Base-by-base conservation (phyloP, 2,888 invertebrate species). In the Sphaerophoria taeniata region DNA sequence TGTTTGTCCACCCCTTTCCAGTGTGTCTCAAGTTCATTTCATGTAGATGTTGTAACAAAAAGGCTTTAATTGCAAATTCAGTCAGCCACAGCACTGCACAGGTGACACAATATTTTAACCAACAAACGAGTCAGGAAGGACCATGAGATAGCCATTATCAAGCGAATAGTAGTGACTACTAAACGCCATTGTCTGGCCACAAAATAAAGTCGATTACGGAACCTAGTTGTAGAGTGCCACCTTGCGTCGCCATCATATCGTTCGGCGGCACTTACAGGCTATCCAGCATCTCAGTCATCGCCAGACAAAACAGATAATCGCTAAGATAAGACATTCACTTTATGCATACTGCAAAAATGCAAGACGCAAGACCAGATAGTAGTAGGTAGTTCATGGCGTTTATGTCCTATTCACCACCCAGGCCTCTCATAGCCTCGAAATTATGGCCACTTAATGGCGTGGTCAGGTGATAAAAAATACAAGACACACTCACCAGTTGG, bases 231-330 rank as follows among this genome's bases (percentile, higher is more conserved):
- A 9, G 11, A 43, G 11, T 43, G 39, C 24, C 24, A 24, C 24
- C 24, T 24, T 24, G 24, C 24, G 24, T 24, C 24, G 24, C 24
- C 24, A 24, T 24, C 24, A 2, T n/a, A n/a, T n/a, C n/a, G 36
- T 11, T 67, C 45, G 65, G 67, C 24, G 36, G 31, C 60, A 65
- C 43, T 33, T 36, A 33, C 43, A 31, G 24, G 51, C 56, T 76
- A 72, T 75, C 71, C 80, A 65, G 58, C 70, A 81, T 56, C 85
- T 80, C 84, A 73, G 85, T 85, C 81, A 81, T 77, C 85, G 77
- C 61, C 56, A 77, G 67, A 77, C 81, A 85, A 81, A 85, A 85
- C 76, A 85, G 81, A 85, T 85, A 85, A 85, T 85, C 81, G 76
- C 72, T 81, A 60, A 81, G 85, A 85, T 85, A 81, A 85, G 85